Base-by-base conservation (phyloP, 2,113 vertebrate genomes). In the Barbus barbus region DNA sequence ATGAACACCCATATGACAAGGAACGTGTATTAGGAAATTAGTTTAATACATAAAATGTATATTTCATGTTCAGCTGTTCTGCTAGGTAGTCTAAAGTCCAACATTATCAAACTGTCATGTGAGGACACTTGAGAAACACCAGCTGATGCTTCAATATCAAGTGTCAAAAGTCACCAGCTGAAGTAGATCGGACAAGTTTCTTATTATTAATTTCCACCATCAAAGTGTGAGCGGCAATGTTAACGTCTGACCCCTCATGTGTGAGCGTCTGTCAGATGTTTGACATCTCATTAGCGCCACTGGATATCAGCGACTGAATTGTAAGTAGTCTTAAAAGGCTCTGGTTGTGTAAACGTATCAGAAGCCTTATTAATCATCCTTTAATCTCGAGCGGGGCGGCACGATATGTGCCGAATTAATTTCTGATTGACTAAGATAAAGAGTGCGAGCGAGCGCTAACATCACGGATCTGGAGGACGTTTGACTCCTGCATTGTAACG, bases 351-450 rank as follows among this genome's bases (percentile, higher is more conserved):
- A 84, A 87, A 84, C 78, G 74, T 53, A 81, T 80, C 48, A 38
- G 61, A 77, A 84, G 80, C 16, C 22, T 24, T 77, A 41, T 77
- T 84, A 83, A 84, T 81, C 77, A 53, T 46, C 60, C 46, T 76
- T 61, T 75, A 80, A 81, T 87, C 78, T 84, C 20, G 26, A 81
- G 60, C 65, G 24, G 58, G n/a, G 61, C 44, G 65, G 7, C 7
- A 20, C 51, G 58, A 84, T 28, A 58, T n/a, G 48, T 44, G 22
- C 16, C 5, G 77, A 63, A 84, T 75, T 16, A 63, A 74, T 63
- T 56, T 28, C 58, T 76, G 60, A 83, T 75, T 58, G 58, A 65
- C 31, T 8, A 72, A 86, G 48, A 83, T 84, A 86, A 86, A 83
- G 48, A 76, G 72, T 8, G 24, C 6, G 20, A 83, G 85, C 28